phyloP scores from a whole-genome alignment of 2,888 invertebrate genomes.

The Luffia ferchaultella region DNA sequence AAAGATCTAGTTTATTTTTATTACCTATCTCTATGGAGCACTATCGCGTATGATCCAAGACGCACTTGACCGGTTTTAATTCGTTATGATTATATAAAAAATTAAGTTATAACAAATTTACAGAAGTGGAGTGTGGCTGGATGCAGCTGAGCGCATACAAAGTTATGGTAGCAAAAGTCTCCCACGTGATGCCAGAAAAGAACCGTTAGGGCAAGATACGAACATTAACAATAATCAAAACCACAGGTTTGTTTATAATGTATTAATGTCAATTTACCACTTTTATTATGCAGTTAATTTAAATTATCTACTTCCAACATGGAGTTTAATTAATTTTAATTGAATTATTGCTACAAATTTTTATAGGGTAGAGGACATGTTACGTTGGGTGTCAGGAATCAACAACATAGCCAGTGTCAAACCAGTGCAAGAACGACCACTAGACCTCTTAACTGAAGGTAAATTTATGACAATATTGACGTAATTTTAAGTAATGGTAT shows the following conservation, averaged over 20 bases:
- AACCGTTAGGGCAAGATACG: conserved; percentile 86
- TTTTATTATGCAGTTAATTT: too few species aligned
- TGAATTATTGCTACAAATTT: too few species aligned
- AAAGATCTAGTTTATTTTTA: too few species aligned
- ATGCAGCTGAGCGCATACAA: conserved; percentile 78
- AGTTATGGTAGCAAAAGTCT: conserved; percentile 73
- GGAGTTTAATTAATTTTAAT: too few species aligned
- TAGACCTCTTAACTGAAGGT: conserved; percentile 61
- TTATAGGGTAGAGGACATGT: conserved; percentile 58
- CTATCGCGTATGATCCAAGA: too few species aligned
- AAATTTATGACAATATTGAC: too few species aligned
- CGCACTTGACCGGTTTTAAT: too few species aligned
- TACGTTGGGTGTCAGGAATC: conserved; percentile 58
- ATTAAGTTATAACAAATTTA: conserved; percentile 12
- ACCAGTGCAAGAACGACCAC: conserved; percentile 49
- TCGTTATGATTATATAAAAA: too few species aligned
- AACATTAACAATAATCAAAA: conserved; percentile 52
- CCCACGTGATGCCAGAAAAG: conserved; percentile 82
- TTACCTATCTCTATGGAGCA: too few species aligned
- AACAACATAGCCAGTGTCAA: conserved; percentile 50
- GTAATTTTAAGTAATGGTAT: too few species aligned
- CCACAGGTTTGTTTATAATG: conserved; percentile 37
- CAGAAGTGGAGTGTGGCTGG: conserved; percentile 78
- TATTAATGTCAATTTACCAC: background rate
- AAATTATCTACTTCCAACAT: too few species aligned